phyloP scores from a whole-genome alignment of 1,140 invertebrate species.

The Druon quercuslanigerum region DNA sequence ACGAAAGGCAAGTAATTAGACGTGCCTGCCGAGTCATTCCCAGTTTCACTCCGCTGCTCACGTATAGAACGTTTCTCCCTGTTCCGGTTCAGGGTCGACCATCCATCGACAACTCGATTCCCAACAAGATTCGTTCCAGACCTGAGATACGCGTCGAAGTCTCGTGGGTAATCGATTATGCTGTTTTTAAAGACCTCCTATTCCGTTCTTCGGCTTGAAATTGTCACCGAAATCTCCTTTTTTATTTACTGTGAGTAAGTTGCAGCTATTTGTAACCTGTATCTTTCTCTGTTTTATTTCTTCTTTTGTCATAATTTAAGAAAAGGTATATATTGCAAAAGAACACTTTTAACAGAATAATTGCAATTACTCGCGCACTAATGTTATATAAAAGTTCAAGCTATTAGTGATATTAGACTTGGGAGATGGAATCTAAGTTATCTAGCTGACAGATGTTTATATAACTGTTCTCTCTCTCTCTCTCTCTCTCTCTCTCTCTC shows the following conservation, averaged over 20 bases:
- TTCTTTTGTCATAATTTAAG: background rate
- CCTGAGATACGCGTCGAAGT: background rate
- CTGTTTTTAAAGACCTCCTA: background rate
- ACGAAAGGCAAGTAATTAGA: slow-evolving; percentile 56
- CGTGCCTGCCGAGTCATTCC: slow-evolving; percentile 48
- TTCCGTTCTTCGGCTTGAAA: background rate
- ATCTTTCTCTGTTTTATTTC: background rate
- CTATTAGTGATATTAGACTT: background rate
- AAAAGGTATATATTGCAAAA: too few species aligned
- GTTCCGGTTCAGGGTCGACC: slow-evolving; percentile 56
- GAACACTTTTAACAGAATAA: too few species aligned
- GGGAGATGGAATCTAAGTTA: background rate
- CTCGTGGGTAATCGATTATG: slow-evolving; percentile 14
- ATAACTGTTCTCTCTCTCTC: background rate
- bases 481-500: too few species aligned
- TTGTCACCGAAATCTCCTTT: background rate
- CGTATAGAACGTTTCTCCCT: slow-evolving; percentile 48
- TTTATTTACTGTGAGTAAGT: too few species aligned
- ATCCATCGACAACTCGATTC: slow-evolving; percentile 50
- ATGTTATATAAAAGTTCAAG: too few species aligned
- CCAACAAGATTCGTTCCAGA: slow-evolving; percentile 44
- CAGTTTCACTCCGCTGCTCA: slow-evolving; percentile 51
- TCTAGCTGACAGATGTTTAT: background rate
- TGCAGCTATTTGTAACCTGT: too few species aligned
- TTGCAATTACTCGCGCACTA: too few species aligned